Evolutionary conservation across 1,140 invertebrate species (phyloP).

Genomic region (Leptopilina boulardi): DNA sequence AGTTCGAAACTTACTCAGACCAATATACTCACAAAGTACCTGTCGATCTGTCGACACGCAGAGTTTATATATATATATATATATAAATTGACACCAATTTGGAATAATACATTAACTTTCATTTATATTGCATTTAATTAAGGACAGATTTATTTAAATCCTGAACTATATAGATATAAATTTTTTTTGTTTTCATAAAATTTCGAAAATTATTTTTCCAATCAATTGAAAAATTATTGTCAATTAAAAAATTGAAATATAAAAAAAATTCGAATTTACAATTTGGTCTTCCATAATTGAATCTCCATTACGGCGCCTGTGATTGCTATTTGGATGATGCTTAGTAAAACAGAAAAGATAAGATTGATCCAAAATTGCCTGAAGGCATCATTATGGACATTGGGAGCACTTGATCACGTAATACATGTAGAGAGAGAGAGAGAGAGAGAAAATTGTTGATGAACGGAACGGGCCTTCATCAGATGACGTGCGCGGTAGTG

Average conservation of each 20-base stretch:
- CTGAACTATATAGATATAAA: not conserved
- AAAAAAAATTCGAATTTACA: not conserved
- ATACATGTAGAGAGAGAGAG: slow-evolving; percentile 29
- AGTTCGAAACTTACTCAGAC: slow-evolving; percentile 42
- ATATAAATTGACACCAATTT: slow-evolving; percentile 16
- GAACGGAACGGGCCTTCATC: slow-evolving; percentile 36
- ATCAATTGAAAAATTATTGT: too few species aligned
- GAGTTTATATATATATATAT: not conserved
- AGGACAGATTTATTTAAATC: not conserved
- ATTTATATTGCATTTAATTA: not conserved
- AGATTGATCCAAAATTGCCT: slow-evolving; percentile 42
- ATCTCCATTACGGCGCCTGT: too few species aligned
- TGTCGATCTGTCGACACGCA: slow-evolving; percentile 22
- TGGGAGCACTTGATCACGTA: slow-evolving; percentile 43
- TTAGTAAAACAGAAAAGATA: slow-evolving; percentile 3
- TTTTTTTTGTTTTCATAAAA: not conserved
- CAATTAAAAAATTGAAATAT: too few species aligned
- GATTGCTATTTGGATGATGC: not conserved
- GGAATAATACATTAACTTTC: not conserved
- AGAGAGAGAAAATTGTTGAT: slow-evolving; percentile 37
- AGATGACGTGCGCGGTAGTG: slow-evolving; percentile 35
- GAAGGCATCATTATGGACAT: slow-evolving; percentile 55
- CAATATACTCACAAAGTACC: slow-evolving; percentile 17
- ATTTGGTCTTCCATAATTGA: not conserved
- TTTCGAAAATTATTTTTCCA: too few species aligned